Evolutionary conservation across 2,797 vertebrate genomes (phyloP).

Genomic region (Characodon lateralis): DNA sequence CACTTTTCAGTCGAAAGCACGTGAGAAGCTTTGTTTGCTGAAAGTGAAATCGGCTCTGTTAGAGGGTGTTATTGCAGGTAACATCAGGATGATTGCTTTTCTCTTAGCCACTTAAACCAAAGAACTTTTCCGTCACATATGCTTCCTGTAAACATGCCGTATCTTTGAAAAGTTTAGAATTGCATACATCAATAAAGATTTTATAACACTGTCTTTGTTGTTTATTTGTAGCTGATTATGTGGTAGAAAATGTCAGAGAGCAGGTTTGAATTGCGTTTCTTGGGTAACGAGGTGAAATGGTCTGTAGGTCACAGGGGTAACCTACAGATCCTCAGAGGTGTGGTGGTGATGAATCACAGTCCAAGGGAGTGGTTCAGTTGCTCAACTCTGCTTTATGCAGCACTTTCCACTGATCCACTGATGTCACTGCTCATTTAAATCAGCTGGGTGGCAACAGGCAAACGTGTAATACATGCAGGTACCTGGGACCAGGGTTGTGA

Average conservation of each 20-base stretch:
- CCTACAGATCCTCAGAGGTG: background rate
- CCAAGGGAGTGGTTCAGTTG: conserved; percentile 7
- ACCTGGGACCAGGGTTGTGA: too few species aligned
- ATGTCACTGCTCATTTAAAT: too few species aligned
- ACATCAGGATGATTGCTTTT: conserved; percentile 20
- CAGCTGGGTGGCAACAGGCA: background rate
- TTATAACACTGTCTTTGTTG: conserved; percentile 43
- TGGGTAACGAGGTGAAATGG: background rate
- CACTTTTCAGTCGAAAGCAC: conserved; percentile 8
- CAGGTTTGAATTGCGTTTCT: background rate
- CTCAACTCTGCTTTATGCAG: conserved; percentile 17
- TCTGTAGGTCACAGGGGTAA: background rate
- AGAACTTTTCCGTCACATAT: conserved; percentile 50
- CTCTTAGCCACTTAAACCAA: conserved; percentile 60
- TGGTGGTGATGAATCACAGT: conserved; percentile 2
- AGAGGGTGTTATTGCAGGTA: conserved; percentile 18
- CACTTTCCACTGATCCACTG: background rate
- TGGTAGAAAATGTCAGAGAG: background rate
- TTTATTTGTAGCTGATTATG: conserved; percentile 11
- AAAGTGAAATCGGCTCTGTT: conserved; percentile 8
- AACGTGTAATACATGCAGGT: too few species aligned
- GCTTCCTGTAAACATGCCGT: conserved; percentile 42
- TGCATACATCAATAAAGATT: conserved; percentile 73
- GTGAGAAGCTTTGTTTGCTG: background rate
- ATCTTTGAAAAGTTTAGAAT: conserved; percentile 45